phyloP scores from a whole-genome alignment of 2,888 invertebrate species.

The Norana najaformis region DNA sequence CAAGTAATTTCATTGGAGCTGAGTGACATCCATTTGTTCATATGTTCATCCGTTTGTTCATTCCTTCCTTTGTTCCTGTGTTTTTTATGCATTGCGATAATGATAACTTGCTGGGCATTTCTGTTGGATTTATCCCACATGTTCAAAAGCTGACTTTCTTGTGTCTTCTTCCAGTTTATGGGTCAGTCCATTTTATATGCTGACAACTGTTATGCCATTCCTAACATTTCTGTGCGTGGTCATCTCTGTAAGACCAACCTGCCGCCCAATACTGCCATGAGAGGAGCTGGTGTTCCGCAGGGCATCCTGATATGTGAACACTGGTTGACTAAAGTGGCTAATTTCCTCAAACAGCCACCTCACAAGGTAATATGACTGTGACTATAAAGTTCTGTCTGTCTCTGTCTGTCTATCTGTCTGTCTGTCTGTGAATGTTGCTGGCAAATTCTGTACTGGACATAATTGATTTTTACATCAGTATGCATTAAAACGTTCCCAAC shows the following conservation, averaged over 20 bases:
- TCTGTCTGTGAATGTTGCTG: too few species aligned
- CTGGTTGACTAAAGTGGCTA: slow-evolving; percentile 65
- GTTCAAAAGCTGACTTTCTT: background rate
- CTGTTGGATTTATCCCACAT: background rate
- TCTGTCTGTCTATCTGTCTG: too few species aligned
- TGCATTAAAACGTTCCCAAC: too few species aligned
- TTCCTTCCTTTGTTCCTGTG: background rate
- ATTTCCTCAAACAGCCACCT: slow-evolving; percentile 31
- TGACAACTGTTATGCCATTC: slow-evolving; percentile 72
- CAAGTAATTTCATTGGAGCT: background rate
- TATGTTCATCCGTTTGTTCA: background rate
- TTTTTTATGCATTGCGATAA: background rate
- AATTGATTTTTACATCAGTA: too few species aligned
- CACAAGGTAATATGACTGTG: slow-evolving; percentile 36
- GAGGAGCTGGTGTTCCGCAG: slow-evolving; percentile 63
- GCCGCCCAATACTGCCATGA: slow-evolving; percentile 88
- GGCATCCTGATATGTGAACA: slow-evolving; percentile 50
- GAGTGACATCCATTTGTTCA: background rate
- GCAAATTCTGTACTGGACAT: too few species aligned
- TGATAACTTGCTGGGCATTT: too few species aligned
- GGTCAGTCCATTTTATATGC: slow-evolving; percentile 81
- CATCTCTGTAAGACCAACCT: slow-evolving; percentile 80
- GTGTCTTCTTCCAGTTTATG: slow-evolving; percentile 69
- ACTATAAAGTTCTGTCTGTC: background rate
- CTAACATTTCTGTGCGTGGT: slow-evolving; percentile 73